A percentile compares a stretch with the other conserved stretches of the same genome.
phyloP scores from a whole-genome alignment of 2,888 invertebrate species.

The Thumatha senex region DNA sequence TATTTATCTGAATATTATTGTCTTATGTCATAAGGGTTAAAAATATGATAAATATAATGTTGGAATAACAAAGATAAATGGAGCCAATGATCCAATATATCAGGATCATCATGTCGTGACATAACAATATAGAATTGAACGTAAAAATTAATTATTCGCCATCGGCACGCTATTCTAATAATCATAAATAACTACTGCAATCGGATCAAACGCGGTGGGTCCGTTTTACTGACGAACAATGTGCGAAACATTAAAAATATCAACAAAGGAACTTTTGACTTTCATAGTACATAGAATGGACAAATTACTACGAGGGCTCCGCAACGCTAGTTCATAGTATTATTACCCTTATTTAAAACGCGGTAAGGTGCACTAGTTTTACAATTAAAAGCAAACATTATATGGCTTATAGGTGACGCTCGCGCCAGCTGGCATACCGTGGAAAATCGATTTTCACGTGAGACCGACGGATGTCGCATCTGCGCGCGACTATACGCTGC shows the following conservation, averaged over 20 bases:
- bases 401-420: conserved; percentile 67
- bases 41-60: too few relatives aligned
- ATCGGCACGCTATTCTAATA: conserved; percentile 78
- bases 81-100: conserved; percentile 40
- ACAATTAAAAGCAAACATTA: conserved; percentile 24
- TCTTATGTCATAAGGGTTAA: too few relatives aligned
- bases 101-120: conserved; percentile 60
- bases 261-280: conserved; percentile 82
- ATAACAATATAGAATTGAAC: conserved; percentile 71
- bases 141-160: conserved; percentile 79
- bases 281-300: conserved; percentile 73
- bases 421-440: conserved; percentile 81
- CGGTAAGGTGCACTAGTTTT: conserved; percentile 31
- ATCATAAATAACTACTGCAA: conserved; percentile 79
- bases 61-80: neutral
- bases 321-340: conserved; percentile 24
- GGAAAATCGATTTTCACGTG: conserved; percentile 83
- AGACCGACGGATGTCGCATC: conserved; percentile 80
- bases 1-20: too few relatives aligned
- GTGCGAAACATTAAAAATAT: conserved; percentile 84
- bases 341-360: conserved; percentile 34
- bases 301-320: conserved; percentile 38
- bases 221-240: conserved; percentile 67
- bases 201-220: conserved; percentile 81
- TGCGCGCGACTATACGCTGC: conserved; percentile 67